A percentile compares a stretch with the other conserved stretches of the same genome.
phyloP scores from a whole-genome alignment of 2,797 vertebrate genomes.

The Paratrypauchen microcephalus region DNA sequence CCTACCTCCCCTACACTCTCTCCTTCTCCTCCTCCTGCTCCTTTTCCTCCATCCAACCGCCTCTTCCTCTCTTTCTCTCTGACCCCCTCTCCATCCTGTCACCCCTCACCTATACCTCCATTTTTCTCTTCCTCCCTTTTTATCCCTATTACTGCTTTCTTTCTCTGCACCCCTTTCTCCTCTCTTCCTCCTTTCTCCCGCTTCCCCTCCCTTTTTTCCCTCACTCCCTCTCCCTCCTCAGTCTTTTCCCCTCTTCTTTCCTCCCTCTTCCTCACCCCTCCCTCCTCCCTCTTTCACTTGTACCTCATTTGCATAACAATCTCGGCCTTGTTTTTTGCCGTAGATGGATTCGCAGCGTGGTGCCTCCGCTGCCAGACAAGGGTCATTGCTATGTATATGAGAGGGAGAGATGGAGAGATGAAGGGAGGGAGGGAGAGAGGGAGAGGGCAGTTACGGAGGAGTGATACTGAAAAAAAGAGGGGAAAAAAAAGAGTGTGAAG shows the following conservation, averaged over 20 bases:
- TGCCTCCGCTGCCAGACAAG: slow-evolving; percentile 73
- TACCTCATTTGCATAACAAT: slow-evolving; percentile 84
- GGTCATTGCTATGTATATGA: slow-evolving; percentile 84
- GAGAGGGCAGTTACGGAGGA: slow-evolving; percentile 34
- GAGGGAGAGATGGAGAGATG: slow-evolving; percentile 32
- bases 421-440: not conserved
- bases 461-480: slow-evolving; percentile 38
- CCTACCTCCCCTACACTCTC: not conserved
- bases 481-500: slow-evolving; percentile 59
- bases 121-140: not conserved
- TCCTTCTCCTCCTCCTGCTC: not conserved
- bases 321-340: slow-evolving; percentile 85
- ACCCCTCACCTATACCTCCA: not conserved
- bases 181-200: too few relatives aligned
- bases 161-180: too few relatives aligned
- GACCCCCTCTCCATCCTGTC: not conserved
- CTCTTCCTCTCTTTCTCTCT: slow-evolving; percentile 26
- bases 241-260: too few relatives aligned
- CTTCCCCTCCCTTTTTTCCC: not conserved
- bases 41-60: not conserved
- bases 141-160: too few relatives aligned
- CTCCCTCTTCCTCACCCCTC: not conserved
- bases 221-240: not conserved
- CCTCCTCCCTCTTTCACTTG: slow-evolving; percentile 40
- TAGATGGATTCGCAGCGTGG: slow-evolving; percentile 86